Evolutionary conservation across 2,113 vertebrate genomes (phyloP).

Genomic region (Chaetops frenatus): DNA sequence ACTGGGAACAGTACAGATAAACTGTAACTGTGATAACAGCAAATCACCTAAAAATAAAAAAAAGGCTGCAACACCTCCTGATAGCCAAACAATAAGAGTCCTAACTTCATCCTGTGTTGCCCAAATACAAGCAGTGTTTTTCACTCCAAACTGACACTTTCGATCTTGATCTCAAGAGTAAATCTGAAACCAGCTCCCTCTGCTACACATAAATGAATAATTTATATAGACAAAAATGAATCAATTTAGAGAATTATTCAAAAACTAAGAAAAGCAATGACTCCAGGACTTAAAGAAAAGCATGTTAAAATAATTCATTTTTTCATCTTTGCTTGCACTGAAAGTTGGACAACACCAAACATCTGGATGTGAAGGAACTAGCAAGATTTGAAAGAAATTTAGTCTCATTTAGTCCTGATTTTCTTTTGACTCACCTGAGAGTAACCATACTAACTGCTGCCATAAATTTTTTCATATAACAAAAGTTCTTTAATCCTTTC

Average conservation of each 20-base stretch:
- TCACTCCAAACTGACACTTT: neutral
- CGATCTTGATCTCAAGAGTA: neutral
- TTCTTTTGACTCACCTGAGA: neutral
- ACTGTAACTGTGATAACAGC: slow-evolving; percentile 24
- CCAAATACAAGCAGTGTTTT: neutral
- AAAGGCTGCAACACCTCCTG: neutral
- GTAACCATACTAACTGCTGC: neutral
- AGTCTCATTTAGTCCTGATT: neutral
- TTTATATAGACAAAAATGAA: neutral
- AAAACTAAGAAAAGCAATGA: neutral
- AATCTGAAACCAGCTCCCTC: neutral
- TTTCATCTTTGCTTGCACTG: neutral
- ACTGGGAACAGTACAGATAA: neutral
- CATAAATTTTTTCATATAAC: neutral
- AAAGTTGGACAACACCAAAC: neutral
- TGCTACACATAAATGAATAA: neutral
- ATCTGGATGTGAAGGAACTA: neutral
- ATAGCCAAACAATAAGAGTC: neutral
- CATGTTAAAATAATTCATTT: neutral
- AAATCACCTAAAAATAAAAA: neutral
- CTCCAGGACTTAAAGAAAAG: neutral
- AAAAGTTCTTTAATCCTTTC: neutral
- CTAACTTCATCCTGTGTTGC: neutral
- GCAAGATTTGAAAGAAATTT: neutral
- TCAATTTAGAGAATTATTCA: neutral